Conservation (phyloP, 1,140 invertebrate species). For the Drosophila eugracilis region DNA sequence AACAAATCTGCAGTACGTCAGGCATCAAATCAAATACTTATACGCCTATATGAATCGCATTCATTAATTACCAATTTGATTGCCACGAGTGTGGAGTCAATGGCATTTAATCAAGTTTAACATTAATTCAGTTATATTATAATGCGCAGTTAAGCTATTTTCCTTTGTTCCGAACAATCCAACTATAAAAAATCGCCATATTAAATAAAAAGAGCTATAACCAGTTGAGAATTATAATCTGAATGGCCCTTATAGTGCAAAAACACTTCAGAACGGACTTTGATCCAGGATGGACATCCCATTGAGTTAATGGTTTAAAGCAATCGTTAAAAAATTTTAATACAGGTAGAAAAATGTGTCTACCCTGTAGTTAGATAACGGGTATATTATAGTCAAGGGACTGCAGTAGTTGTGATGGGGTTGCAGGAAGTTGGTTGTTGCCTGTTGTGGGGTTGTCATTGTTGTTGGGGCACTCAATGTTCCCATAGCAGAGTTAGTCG, state of each 20-base stretch:
- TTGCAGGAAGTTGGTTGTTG: too few relatives aligned
- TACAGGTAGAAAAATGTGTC: too few relatives aligned
- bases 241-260: background rate
- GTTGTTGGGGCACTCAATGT: too few relatives aligned
- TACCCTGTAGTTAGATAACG: too few relatives aligned
- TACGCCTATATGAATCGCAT: constrained; percentile 11
- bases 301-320: too few relatives aligned
- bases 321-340: too few relatives aligned
- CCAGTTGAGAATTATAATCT: background rate
- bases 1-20: background rate
- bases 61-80: constrained; percentile 26
- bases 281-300: too few relatives aligned
- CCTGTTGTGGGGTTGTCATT: too few relatives aligned
- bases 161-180: background rate
- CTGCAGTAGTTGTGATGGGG: too few relatives aligned
- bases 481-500: constrained; percentile 6
- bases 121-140: constrained; percentile 1
- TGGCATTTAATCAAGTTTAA: background rate
- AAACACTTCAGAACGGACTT: too few relatives aligned
- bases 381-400: too few relatives aligned
- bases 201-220: background rate
- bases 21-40: constrained; percentile 12
- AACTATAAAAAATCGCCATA: background rate
- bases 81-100: constrained; percentile 17
- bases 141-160: background rate